phyloP scores from a whole-genome alignment of 1,140 invertebrate genomes.

The Paraescarpia echinospica region DNA sequence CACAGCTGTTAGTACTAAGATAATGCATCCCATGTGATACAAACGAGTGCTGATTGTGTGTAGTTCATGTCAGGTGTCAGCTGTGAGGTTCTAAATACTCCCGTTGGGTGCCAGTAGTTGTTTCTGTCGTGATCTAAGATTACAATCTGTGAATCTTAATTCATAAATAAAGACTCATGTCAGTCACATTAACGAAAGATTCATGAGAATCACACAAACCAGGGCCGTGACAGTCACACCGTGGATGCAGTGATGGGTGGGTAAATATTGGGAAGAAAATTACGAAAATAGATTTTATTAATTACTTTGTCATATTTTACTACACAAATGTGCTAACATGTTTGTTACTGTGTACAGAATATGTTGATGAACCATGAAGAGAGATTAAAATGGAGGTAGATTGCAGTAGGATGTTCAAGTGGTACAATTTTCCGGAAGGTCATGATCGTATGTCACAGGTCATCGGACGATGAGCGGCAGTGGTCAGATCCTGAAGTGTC shows the following conservation, averaged over 20 bases:
- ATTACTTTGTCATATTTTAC: no score
- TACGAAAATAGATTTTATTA: no score
- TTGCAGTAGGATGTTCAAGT: background rate
- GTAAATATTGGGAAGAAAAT: no score
- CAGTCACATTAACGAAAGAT: background rate
- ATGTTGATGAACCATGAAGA: no score
- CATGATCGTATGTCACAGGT: background rate
- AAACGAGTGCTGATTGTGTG: background rate
- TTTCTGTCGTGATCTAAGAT: background rate
- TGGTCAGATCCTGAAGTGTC: conserved; percentile 27
- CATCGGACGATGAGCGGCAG: conserved; percentile 28
- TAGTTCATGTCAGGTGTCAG: background rate
- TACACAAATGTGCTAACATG: no score
- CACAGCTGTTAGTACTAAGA: background rate
- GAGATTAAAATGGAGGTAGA: no score
- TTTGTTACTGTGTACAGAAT: no score
- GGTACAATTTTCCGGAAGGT: background rate
- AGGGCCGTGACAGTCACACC: no score
- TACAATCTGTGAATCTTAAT: background rate
- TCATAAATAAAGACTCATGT: no score
- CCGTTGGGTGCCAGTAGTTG: background rate
- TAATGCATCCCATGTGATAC: background rate
- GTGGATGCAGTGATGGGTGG: no score
- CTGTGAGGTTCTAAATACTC: background rate
- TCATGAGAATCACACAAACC: no score